Evolutionary conservation across 1,140 invertebrate genomes (phyloP).

Genomic region (Nebria ingens): DNA sequence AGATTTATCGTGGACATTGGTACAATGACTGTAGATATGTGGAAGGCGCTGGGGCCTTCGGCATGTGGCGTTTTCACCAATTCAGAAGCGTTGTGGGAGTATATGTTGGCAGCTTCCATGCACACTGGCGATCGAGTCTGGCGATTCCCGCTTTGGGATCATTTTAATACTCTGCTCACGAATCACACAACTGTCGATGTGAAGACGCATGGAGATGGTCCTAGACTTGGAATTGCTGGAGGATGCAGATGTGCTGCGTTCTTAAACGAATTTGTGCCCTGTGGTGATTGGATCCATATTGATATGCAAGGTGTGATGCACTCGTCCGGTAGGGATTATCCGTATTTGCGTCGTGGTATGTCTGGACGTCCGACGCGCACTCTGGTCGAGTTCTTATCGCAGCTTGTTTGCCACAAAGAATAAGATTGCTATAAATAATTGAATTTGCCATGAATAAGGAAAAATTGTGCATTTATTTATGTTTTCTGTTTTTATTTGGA

Average conservation of each 20-base stretch:
- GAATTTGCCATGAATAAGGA: no score
- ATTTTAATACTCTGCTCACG: conserved; percentile 36
- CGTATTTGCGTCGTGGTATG: conserved; percentile 48
- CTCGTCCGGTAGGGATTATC: conserved; percentile 40
- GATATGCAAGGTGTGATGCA: conserved; percentile 58
- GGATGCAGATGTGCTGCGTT: conserved; percentile 61
- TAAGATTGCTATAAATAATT: no score
- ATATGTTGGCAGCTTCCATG: conserved; percentile 39
- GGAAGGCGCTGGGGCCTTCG: conserved; percentile 41
- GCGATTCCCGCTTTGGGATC: conserved; percentile 52
- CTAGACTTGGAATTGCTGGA: conserved; percentile 33
- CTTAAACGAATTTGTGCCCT: conserved; percentile 55
- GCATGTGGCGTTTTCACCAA: conserved; percentile 49
- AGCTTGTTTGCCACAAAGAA: conserved; percentile 38
- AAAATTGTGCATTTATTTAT: no score
- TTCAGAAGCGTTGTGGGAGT: conserved; percentile 39
- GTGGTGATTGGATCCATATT: conserved; percentile 54
- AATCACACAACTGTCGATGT: conserved; percentile 39
- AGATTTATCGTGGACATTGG: conserved; percentile 50
- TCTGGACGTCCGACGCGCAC: conserved; percentile 51
- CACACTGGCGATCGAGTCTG: conserved; percentile 53
- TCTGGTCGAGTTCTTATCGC: conserved; percentile 46
- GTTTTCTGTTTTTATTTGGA: no score
- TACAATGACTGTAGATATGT: conserved; percentile 49
- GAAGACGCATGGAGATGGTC: conserved; percentile 43